phyloP scores from a whole-genome alignment of 2,113 vertebrate genomes.

The Atractosteus spatula region DNA sequence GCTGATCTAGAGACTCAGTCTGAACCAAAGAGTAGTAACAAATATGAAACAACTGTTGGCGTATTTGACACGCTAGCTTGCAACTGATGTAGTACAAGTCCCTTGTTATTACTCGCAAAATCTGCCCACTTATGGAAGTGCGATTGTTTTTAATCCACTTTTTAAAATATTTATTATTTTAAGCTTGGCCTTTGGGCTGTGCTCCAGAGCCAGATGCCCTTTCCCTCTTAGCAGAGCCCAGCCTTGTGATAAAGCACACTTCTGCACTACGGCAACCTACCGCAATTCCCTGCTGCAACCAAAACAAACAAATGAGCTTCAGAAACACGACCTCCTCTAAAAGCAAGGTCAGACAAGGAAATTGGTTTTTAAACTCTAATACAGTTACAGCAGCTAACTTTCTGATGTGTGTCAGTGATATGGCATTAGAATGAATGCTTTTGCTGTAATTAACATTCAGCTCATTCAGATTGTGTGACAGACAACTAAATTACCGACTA shows the following conservation, averaged over 20 bases:
- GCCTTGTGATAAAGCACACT: not conserved
- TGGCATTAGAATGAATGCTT: slow-evolving; percentile 9
- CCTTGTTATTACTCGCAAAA: no score
- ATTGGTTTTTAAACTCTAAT: slow-evolving; percentile 46
- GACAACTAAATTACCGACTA: not conserved
- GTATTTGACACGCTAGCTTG: no score
- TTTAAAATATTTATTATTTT: no score
- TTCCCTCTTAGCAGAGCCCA: not conserved
- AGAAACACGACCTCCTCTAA: slow-evolving; percentile 43
- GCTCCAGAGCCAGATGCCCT: not conserved
- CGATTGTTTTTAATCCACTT: no score
- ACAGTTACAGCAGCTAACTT: slow-evolving; percentile 22
- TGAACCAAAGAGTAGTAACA: no score
- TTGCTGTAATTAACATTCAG: slow-evolving; percentile 37
- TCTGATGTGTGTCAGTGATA: slow-evolving; percentile 26
- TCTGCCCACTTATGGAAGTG: no score
- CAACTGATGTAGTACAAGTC: no score
- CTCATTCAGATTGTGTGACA: not conserved
- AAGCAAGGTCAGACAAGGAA: slow-evolving; percentile 42
- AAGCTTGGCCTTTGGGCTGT: not conserved
- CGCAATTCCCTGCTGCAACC: not conserved
- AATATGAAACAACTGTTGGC: no score
- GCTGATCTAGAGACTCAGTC: no score
- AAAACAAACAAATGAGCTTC: slow-evolving; percentile 46
- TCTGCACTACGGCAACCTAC: not conserved